A percentile compares a stretch with the other conserved stretches of the same genome.
Evolutionary conservation across 2,888 invertebrate species (phyloP).

Genomic region (Rosalia funebris): DNA sequence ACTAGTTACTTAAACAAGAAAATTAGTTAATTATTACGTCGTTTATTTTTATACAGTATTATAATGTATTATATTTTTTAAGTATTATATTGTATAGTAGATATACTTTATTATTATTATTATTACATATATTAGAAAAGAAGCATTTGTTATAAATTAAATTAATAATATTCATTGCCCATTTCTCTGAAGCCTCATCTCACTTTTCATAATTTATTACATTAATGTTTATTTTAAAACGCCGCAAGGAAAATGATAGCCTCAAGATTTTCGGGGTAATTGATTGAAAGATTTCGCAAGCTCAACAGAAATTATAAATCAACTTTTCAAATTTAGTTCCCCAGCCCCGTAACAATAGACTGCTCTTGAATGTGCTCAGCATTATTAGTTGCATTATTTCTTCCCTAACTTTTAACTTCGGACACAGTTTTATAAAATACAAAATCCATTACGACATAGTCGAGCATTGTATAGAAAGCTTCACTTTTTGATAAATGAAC

Average conservation of each 20-base stretch:
- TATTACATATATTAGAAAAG: too few species aligned
- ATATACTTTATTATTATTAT: too few species aligned
- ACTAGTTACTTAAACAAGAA: too few species aligned
- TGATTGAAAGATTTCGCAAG: slow-evolving; percentile 8
- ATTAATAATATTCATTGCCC: too few species aligned
- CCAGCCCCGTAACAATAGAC: slow-evolving; percentile 3
- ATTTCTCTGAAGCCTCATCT: too few species aligned
- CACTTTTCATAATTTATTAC: too few species aligned
- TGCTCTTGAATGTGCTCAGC: slow-evolving; percentile 1
- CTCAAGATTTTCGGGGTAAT: neutral
- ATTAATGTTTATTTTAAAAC: neutral
- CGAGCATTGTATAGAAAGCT: slow-evolving; percentile 16
- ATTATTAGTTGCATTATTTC: slow-evolving; percentile 19
- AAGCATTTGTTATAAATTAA: too few species aligned
- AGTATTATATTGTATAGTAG: too few species aligned
- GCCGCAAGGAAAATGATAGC: neutral
- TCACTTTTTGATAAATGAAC: slow-evolving; percentile 41
- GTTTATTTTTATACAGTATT: too few species aligned
- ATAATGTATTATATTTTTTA: too few species aligned
- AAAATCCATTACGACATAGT: slow-evolving; percentile 19
- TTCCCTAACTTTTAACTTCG: slow-evolving; percentile 14
- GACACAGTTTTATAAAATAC: slow-evolving; percentile 19
- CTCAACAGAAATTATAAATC: slow-evolving; percentile 12
- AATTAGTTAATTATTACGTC: too few species aligned
- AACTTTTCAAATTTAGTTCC: slow-evolving; percentile 14